phyloP scores from a whole-genome alignment of 2,888 invertebrate genomes.

The Platycnemis pennipes region DNA sequence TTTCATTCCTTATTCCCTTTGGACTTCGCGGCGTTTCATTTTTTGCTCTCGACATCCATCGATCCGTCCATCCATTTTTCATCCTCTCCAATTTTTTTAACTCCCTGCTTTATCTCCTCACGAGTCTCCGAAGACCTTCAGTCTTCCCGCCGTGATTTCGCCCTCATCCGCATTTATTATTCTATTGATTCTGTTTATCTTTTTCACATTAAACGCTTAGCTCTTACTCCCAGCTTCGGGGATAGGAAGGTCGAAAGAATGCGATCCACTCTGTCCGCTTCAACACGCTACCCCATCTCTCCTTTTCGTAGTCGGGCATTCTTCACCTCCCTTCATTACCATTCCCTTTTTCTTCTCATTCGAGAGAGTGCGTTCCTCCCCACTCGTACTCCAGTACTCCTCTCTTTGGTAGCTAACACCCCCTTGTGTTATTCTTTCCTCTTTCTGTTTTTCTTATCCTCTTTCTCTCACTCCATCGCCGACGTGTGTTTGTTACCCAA shows the following conservation, averaged over 20 bases:
- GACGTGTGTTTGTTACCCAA: neutral
- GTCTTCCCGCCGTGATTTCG: neutral
- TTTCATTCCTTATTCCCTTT: neutral
- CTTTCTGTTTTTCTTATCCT: neutral
- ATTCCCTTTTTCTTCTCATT: neutral
- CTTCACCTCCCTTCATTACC: constrained; percentile 10
- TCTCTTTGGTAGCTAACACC: neutral
- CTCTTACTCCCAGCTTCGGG: neutral
- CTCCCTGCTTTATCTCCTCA: neutral
- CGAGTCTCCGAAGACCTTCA: neutral
- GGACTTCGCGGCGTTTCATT: neutral
- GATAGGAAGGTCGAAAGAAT: neutral
- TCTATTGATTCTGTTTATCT: constrained; percentile 20
- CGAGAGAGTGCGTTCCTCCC: too few species aligned
- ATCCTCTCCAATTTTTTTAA: neutral
- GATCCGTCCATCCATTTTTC: neutral
- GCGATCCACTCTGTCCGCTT: neutral
- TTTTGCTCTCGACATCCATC: neutral
- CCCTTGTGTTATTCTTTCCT: neutral
- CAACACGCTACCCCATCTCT: neutral
- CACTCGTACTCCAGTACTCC: neutral
- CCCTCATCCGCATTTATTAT: constrained; percentile 21
- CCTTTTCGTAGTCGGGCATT: constrained; percentile 2
- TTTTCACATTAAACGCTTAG: neutral
- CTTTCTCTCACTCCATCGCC: neutral